Evolutionary conservation across 2,113 vertebrate genomes (phyloP), one percentile per base, ranked within the genome.

Genomic region (Phylloscopus whistleri): DNA sequence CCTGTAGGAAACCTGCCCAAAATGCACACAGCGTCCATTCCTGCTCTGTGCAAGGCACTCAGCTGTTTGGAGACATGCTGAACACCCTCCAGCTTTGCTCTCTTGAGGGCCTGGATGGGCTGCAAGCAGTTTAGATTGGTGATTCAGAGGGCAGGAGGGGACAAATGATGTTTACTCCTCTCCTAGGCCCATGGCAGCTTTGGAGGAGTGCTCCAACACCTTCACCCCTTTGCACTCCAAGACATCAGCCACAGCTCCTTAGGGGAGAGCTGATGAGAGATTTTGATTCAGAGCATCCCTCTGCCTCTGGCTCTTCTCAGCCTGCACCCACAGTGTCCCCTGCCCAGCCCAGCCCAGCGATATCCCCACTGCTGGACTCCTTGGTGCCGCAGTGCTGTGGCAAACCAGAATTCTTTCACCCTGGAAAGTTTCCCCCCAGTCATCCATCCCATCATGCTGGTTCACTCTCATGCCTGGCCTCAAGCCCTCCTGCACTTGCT

Each of bases 1-100:
- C 33, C 27, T 56, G 58, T 31, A 37, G 64, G 43, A 77, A 78
- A 39, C 22, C 69, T 28, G 26, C 26, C 11, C 31, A 70, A 87
- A 77, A 62, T 13, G 39, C 19, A 22, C 16, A 37, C 12, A 18
- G 48, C 10, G 11, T 43, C 48, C 33, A 19, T 39, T 74, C 21
- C 66, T 48, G 56, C 67, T 33, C 58, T 0, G 0, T 46, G 52
- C 13, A 63, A 68, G 33, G 18, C 8, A 7, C 53, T 76, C 44
- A 55, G 53, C 28, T 55, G 1, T 48, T 60, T 37, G n/a, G 15
- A 83, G 49, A 59, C 2, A 2, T 1, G 43, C 64, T 77, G 31
- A 28, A n/a, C 9, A 8, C 44, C 41, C 58, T 55, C 67, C 51
- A 59, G 44, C 8, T 5, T 55, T 30, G n/a, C n/a, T 79, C 30